Base-by-base conservation (phyloP, 2,797 vertebrate species). In the Nasua narica region DNA sequence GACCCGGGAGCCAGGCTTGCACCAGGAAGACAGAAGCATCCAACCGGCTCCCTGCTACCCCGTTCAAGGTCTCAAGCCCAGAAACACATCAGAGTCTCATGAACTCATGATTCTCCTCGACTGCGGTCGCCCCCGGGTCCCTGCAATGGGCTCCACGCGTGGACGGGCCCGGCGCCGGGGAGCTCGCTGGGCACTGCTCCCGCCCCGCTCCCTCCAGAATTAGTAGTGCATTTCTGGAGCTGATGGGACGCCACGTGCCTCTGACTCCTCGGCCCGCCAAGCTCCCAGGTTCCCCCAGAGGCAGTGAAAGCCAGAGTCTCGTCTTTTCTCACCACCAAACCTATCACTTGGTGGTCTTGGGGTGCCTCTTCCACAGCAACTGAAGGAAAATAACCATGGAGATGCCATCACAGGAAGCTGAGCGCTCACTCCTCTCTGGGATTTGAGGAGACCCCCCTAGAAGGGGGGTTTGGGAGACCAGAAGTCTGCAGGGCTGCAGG, bases 401-500 rank as follows among this genome's bases (percentile, higher is more conserved):
- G 50, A 78, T 1, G 2, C 50, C 50, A 6, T 1, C 0, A 0
- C 0, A 2, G 43, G 48, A 3, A 2, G 11, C 19, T 5, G 3
- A 16, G 21, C 14, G 35, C 43, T 60, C 79, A 19, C 18, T 14
- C 50, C 3, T 14, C 16, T 7, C 94, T 89, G 60, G n/a, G 29
- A 60, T 3, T 16, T 23, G 21, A 23, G 43, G n/a, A 77, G 10
- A 29, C 3, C 40, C 78, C 46, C 90, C 32, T n/a, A 29, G 43
- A 46, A 84, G 14, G 50, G 37, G 43, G 43, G 29, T 43, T 40
- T 16, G 23, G 35, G 37, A 16, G 62, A 2, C 62, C 32, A 21
- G 35, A 12, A 4, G 9, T 5, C 87, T 56, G 5, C 6, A 21
- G n/a, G 46, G 54, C 67, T 77, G 3, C 3, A 12, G 18, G 13